These are phyloP conservation scores for Stenoptilia bipunctidactyla DNA, from an alignment of 2,888 invertebrate genomes.

Conservation along the genomic window DNA sequence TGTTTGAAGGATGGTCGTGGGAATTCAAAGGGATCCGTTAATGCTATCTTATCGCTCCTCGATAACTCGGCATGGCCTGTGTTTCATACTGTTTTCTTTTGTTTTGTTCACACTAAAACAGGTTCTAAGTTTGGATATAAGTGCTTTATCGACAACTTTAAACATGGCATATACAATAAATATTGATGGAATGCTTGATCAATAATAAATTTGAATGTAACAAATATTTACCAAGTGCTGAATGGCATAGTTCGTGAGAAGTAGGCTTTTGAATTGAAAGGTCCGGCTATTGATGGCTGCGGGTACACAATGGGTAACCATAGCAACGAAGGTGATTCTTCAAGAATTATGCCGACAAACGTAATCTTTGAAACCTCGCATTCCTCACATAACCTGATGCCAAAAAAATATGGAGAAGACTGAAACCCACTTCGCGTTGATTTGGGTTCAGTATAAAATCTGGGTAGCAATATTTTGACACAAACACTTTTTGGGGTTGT, in stretches of 20 bases:
- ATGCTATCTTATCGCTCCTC: background rate
- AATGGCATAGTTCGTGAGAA: background rate
- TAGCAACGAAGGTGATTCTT: slow-evolving; percentile 13
- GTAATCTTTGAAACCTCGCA: slow-evolving; percentile 53
- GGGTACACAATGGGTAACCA: slow-evolving; percentile 19
- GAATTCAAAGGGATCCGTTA: background rate
- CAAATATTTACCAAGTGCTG: background rate
- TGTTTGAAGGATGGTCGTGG: background rate
- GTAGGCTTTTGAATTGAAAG: background rate
- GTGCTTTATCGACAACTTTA: background rate
- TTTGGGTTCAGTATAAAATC: slow-evolving; percentile 23
- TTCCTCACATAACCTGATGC: slow-evolving; percentile 53
- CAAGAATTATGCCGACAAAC: slow-evolving; percentile 17
- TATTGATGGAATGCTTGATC: background rate
- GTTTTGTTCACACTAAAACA: background rate
- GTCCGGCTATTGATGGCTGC: slow-evolving; percentile 15
- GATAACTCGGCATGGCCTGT: background rate
- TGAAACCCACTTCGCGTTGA: no score
- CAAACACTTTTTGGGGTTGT: no score
- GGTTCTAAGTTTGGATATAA: no score
- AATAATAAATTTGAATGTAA: background rate
- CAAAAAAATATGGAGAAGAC: slow-evolving; percentile 28
- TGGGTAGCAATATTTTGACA: no score
- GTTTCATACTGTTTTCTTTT: background rate
- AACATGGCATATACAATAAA: background rate